These are phyloP conservation scores for Oryzias curvinotus DNA, from an alignment of 2,113 vertebrate genomes.

Conservation along the genomic window DNA sequence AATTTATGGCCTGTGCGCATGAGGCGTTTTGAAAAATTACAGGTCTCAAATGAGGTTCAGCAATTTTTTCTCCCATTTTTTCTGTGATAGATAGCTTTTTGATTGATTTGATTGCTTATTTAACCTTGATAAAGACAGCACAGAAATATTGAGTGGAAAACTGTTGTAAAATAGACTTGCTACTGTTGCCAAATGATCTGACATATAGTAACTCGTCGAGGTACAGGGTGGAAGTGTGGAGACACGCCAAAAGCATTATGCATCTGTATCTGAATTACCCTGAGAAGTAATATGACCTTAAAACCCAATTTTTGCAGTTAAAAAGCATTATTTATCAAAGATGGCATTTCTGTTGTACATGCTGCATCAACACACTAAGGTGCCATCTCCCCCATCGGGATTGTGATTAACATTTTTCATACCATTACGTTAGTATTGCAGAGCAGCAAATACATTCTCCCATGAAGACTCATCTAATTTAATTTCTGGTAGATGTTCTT, in stretches of 20 bases:
- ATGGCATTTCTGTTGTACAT: slow-evolving; percentile 11
- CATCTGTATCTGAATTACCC: slow-evolving; percentile 16
- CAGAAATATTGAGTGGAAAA: slow-evolving; percentile 17
- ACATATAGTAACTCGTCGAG: slow-evolving; percentile 13
- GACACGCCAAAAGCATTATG: background rate
- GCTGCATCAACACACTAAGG: slow-evolving; percentile 12
- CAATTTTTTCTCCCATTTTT: slow-evolving; percentile 13
- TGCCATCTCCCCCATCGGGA: slow-evolving; percentile 16
- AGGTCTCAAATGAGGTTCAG: slow-evolving; percentile 34
- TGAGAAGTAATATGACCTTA: slow-evolving; percentile 23
- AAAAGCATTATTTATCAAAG: slow-evolving; percentile 11
- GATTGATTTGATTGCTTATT: slow-evolving; percentile 76
- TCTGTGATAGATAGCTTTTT: slow-evolving; percentile 58
- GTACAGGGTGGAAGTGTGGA: background rate
- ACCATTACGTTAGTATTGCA: slow-evolving; percentile 24
- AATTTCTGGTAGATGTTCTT: slow-evolving; percentile 23
- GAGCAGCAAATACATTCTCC: slow-evolving; percentile 1
- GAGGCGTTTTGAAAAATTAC: slow-evolving; percentile 57
- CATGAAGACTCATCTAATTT: slow-evolving; percentile 34
- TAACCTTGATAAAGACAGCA: slow-evolving; percentile 69
- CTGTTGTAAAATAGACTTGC: slow-evolving; percentile 42
- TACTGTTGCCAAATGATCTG: slow-evolving; percentile 32
- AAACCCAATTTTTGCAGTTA: slow-evolving; percentile 15
- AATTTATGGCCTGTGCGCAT: slow-evolving; percentile 48
- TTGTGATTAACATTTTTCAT: slow-evolving; percentile 39